A percentile compares a stretch with the other conserved stretches of the same genome.
These are phyloP conservation scores for Triplophysa dalaica DNA, from an alignment of 2,113 vertebrate species.

Conservation along the genomic window DNA sequence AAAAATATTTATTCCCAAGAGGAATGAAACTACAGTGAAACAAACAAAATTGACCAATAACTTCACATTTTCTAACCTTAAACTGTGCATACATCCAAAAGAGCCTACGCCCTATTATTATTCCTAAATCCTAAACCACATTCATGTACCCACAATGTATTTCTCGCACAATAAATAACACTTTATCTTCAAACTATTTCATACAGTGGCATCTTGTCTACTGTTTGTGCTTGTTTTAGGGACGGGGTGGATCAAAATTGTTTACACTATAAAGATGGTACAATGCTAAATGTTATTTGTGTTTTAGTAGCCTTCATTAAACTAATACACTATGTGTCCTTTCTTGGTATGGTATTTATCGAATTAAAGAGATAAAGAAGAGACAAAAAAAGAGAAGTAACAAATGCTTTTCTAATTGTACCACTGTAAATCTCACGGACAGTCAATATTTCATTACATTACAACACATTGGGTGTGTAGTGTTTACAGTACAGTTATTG, in stretches of 20 bases:
- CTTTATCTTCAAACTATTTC: not conserved
- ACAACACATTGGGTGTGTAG: not conserved
- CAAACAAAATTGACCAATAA: constrained; percentile 39
- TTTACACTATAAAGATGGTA: constrained; percentile 13
- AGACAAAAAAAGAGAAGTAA: not conserved
- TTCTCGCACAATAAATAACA: not conserved
- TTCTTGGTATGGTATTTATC: not conserved
- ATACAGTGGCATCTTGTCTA: not conserved
- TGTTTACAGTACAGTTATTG: not conserved
- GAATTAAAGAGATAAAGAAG: not conserved
- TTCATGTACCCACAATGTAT: not conserved
- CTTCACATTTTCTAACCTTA: constrained; percentile 12
- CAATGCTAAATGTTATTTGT: not conserved
- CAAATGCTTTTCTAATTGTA: not conserved
- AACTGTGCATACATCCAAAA: constrained; percentile 26
- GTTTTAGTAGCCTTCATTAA: not conserved
- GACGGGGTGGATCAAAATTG: not conserved
- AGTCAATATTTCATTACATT: not conserved
- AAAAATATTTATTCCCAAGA: constrained; percentile 52
- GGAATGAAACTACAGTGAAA: constrained; percentile 52
- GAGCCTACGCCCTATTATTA: not conserved
- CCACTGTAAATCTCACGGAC: not conserved
- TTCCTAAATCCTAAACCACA: not conserved
- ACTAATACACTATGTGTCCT: not conserved
- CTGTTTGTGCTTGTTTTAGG: not conserved